Base-by-base conservation (phyloP, 2,797 vertebrate genomes). In the Alcedo quadribrachys region DNA sequence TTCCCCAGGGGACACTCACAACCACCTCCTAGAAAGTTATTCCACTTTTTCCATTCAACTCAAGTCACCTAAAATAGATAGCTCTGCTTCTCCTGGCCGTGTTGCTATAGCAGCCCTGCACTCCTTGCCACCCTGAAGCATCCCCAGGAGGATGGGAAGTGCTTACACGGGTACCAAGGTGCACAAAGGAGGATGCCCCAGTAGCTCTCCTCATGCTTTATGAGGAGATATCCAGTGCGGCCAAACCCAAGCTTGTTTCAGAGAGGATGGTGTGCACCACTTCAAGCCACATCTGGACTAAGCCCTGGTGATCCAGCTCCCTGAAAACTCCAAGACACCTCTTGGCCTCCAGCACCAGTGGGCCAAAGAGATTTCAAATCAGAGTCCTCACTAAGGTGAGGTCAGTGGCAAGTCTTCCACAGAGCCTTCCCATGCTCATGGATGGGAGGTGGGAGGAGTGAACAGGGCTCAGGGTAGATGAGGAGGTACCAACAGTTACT, bases 401-500 rank as follows among this genome's bases (percentile, higher is more conserved):
- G 2, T 30, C 3, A 5, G 13, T 4, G 11, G 17, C 55, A 63
- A 62, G 77, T 20, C 43, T 48, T 33, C 30, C 62, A 19, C 13
- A 65, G 12, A 83, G 30, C n/a, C 60, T 78, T 62, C 30, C 37
- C 2, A 0, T 53, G 54, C 35, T 80, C 15, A 8, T 0, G 0
- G 33, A 11, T 0, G 0, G 37, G 62, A 45, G 42, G 42, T 42
- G 35, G 37, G 42, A 80, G 67, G 73, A 48, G 12, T 22, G 68
- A 80, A 54, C 4, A 60, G 35, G 62, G 57, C 5, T 2, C 1
- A 0, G 62, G 81, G 62, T 35, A 89, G 54, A 55, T 33, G 55
- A 85, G 32, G 50, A 42, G 40, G 22, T 81, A 71, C 24, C 87
- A 58, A n/a, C 54, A 93, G 74, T 66, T 69, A 57, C n/a, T 83